These are phyloP conservation scores for Chrysopilus asiliformis DNA, from an alignment of 2,888 invertebrate species.

Conservation along the genomic window DNA sequence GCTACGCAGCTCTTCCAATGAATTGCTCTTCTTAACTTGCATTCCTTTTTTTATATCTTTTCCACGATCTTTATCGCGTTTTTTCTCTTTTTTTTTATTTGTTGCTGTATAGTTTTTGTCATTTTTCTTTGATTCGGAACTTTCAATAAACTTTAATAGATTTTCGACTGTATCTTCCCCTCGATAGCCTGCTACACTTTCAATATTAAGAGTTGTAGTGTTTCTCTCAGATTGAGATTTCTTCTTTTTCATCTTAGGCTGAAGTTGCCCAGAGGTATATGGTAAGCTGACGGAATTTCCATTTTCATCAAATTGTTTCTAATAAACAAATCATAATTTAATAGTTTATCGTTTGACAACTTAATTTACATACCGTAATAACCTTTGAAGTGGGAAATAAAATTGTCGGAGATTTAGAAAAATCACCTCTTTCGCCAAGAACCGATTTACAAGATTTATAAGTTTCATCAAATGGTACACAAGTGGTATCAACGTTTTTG, in stretches of 20 bases:
- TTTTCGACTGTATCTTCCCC: constrained; percentile 65
- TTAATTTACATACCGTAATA: constrained; percentile 6
- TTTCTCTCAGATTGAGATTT: constrained; percentile 43
- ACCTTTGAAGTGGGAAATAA: constrained; percentile 14
- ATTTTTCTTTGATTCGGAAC: constrained; percentile 25
- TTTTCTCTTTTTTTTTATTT: constrained; percentile 35
- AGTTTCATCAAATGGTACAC: constrained; percentile 25
- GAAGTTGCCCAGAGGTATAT: constrained; percentile 41
- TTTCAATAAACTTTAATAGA: constrained; percentile 65
- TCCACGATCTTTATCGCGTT: constrained; percentile 33
- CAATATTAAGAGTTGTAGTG: constrained; percentile 35
- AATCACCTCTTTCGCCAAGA: constrained; percentile 21
- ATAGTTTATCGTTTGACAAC: constrained; percentile 1
- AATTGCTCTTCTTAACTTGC: constrained; percentile 54
- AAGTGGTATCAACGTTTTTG: constrained; percentile 22
- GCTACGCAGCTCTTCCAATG: constrained; percentile 63
- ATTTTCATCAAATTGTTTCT: constrained; percentile 58
- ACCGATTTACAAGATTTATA: constrained; percentile 26
- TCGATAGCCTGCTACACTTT: constrained; percentile 63
- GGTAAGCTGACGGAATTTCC: constrained; percentile 50
- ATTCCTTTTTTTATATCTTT: constrained; percentile 29
- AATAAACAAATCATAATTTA: constrained; percentile 1
- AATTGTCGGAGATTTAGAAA: constrained; percentile 21
- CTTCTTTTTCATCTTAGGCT: constrained; percentile 47
- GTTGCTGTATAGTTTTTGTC: constrained; percentile 40